Conservation (phyloP, 1,140 invertebrate species). For the Helicoverpa zea region DNA sequence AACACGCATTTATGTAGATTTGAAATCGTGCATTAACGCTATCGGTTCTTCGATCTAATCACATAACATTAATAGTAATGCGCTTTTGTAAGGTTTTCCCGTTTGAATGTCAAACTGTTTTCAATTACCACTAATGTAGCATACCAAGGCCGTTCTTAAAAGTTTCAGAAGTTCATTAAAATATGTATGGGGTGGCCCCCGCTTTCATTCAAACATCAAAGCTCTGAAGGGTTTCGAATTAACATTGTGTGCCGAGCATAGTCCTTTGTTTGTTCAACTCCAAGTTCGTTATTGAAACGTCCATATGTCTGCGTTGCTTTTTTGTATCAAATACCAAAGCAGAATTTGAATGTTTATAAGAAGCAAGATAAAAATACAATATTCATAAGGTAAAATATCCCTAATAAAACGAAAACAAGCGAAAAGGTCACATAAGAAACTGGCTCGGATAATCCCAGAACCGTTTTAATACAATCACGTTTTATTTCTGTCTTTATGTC, state of each 20-base stretch:
- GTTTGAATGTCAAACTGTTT: constrained; percentile 19
- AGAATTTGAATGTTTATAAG: neutral
- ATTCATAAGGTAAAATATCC: neutral
- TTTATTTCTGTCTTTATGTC: constrained; percentile 22
- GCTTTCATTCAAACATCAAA: constrained; percentile 30
- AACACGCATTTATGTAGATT: constrained; percentile 3
- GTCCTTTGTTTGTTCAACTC: constrained; percentile 19
- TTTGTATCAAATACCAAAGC: constrained; percentile 23
- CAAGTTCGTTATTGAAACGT: constrained; percentile 28
- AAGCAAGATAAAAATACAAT: constrained; percentile 3
- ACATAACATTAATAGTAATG: constrained; percentile 25
- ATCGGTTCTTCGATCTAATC: constrained; percentile 18
- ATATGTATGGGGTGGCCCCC: constrained; percentile 18
- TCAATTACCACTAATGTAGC: constrained; percentile 26
- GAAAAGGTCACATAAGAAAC: neutral
- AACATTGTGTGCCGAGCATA: constrained; percentile 23
- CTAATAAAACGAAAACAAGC: constrained; percentile 4
- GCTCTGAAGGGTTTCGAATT: constrained; percentile 23
- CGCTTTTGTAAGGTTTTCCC: neutral
- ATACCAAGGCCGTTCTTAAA: constrained; percentile 24
- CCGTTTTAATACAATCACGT: constrained; percentile 27
- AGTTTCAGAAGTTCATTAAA: constrained; percentile 37
- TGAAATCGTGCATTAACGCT: constrained; percentile 10
- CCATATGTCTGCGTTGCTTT: constrained; percentile 4
- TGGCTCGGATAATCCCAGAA: constrained; percentile 8